Percentiles rank a stretch among this genome's conserved stretches.
These are phyloP conservation scores for Phalangium opilio DNA, from an alignment of 2,888 invertebrate species.

Conservation along the genomic window DNA sequence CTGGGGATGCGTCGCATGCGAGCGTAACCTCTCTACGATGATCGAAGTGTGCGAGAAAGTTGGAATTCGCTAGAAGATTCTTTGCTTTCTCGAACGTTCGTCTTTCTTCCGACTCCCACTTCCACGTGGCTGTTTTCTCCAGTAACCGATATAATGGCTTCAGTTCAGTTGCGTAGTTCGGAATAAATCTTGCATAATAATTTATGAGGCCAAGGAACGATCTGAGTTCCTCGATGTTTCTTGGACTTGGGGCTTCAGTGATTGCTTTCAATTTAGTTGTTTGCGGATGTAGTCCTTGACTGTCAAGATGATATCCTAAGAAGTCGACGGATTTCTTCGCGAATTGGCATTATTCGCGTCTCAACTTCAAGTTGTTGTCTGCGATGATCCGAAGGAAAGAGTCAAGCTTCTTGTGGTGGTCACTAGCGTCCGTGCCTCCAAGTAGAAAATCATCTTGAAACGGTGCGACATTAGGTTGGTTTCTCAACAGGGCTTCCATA, in stretches of 20 bases:
- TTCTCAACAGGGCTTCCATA: constrained; percentile 1
- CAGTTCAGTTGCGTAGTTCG: constrained; percentile 6
- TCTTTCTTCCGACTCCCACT: constrained; percentile 4
- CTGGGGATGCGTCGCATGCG: constrained; percentile 7
- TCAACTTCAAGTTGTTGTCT: too few species aligned
- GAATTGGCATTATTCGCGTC: too few species aligned
- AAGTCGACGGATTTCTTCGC: constrained; percentile 17
- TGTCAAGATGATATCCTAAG: constrained; percentile 7
- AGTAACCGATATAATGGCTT: constrained; percentile 9
- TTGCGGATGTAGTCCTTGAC: constrained; percentile 18
- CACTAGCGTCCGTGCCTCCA: too few species aligned
- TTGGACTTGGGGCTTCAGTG: constrained; percentile 17
- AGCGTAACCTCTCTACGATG: background rate
- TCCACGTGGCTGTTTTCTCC: background rate
- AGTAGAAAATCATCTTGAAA: background rate
- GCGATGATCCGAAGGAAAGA: too few species aligned
- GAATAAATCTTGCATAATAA: constrained; percentile 10
- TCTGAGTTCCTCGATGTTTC: constrained; percentile 5
- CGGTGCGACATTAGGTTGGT: background rate
- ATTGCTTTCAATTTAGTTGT: constrained; percentile 21
- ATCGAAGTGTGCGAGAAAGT: constrained; percentile 9
- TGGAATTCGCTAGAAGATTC: constrained; percentile 17
- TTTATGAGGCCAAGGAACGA: constrained; percentile 14
- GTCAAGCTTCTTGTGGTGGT: too few species aligned
- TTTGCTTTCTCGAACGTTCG: constrained; percentile 21